Base-by-base conservation (phyloP, 2,888 invertebrate species). In the Caenorhabditis sp. region DNA sequence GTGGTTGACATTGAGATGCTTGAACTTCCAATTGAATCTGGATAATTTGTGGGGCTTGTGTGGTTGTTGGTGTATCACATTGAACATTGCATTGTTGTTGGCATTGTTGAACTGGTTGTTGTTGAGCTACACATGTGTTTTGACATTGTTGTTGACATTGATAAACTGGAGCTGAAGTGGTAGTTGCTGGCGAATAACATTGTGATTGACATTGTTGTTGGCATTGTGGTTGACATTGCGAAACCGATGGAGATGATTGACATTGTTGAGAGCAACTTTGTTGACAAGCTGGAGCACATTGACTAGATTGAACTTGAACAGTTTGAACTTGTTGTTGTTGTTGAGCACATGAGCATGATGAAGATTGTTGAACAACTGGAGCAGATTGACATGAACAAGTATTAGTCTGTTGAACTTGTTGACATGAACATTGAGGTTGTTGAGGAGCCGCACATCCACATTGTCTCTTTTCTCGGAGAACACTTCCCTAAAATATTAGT, bases 341-440 rank as follows among this genome's bases (percentile, higher is more conserved):
- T 36, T 69, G 69, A 54, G 65, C 65, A 57, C 70, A 70, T 23
- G 70, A 63, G 61, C 71, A 71, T 20, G 71, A 64, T 59, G 38
- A 64, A 1, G 63, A 21, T 60, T 70, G 70, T 67, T 70, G 70
- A 36, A 70, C 66, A 26, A 67, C 60, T 59, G 70, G 70, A 61
- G 71, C 61, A 61, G 71, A 67, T 67, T 71, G 71, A 56, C 72
- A 73, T 27, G 72, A 67, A 59, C 72, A 73, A 12, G 68, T 65
- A 49, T 67, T 64, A n/a, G 72, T 66, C 21, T 67, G 65, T 68
- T 73, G 72, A 56, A 71, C 71, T 50, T 73, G 70, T 56, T 70
- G 70, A 59, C 75, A 75, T 4, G 70, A 70, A 64, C 75, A 74
- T 56, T 67, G 66, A 50, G 52, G 53, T 58, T 74, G 74, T 62